Conservation (phyloP, 2,888 invertebrate genomes). For the Augochlorella aurata region DNA sequence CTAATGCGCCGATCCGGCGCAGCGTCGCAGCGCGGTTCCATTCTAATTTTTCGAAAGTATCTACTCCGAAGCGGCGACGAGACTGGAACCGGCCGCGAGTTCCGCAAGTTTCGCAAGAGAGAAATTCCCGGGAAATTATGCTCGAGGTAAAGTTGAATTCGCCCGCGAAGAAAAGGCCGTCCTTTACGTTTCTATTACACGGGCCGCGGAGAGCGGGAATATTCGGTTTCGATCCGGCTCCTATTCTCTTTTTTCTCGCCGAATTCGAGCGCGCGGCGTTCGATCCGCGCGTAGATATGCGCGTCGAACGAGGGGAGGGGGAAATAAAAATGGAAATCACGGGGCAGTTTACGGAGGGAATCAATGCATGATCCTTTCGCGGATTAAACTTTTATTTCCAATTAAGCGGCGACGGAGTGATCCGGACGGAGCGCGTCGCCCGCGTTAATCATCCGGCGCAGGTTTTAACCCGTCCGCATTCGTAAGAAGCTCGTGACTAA, state of each 20-base stretch:
- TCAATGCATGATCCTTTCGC: slow-evolving; percentile 30
- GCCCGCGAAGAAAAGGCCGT: neutral
- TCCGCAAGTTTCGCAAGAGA: neutral
- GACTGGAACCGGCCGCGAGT: too few relatives aligned
- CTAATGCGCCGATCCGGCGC: too few relatives aligned
- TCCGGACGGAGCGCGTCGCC: neutral
- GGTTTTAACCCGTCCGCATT: neutral
- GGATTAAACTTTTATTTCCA: slow-evolving; percentile 51
- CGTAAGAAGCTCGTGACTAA: slow-evolving; percentile 5
- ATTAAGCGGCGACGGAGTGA: slow-evolving; percentile 38
- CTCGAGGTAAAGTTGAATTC: neutral
- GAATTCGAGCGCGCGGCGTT: slow-evolving; percentile 13
- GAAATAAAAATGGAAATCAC: slow-evolving; percentile 52
- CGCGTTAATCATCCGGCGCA: neutral
- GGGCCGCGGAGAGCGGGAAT: neutral
- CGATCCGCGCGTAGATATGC: slow-evolving; percentile 28
- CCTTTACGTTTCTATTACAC: slow-evolving; percentile 1
- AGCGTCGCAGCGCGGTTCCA: neutral
- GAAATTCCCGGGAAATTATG: neutral
- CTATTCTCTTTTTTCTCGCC: neutral
- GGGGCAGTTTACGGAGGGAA: slow-evolving; percentile 39
- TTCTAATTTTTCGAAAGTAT: neutral
- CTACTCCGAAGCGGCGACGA: neutral
- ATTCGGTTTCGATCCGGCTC: neutral
- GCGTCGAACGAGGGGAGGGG: slow-evolving; percentile 4